Base-by-base conservation (phyloP, 2,888 invertebrate genomes). In the Microplitis manilae region DNA sequence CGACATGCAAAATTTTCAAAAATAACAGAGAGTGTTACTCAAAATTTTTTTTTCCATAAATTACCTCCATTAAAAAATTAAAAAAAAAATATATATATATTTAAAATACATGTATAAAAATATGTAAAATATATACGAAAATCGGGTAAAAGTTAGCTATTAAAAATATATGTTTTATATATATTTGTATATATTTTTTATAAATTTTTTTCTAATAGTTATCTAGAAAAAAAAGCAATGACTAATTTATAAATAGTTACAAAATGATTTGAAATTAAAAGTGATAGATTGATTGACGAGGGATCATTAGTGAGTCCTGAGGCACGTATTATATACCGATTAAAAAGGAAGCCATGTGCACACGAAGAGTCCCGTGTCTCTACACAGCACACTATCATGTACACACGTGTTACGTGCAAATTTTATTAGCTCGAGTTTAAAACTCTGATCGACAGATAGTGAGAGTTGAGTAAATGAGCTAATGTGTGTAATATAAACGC, bases 361-460 rank as follows among this genome's bases (percentile, higher is more conserved):
- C 6, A 50, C 15, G 67, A 67, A 13, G 50, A 73, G 50, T 2
- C 20, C 62, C 20, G 62, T 17, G 62, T 62, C 50, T 62, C 15
- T 62, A 62, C 17, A 62, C 7, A 15, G 13, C 15, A 5, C 7
- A 17, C 17, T 62, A 72, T 60, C 61, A 38, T 72, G 71, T 39
- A 67, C 50, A 59, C 61, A 67, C 39, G 38, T 65, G 76, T 68
- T 68, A 76, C 76, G 72, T 76, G 77, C 76, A 75, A 79, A 79
- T 79, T 80, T 81, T 78, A 80, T 81, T 80, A 79, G 78, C 41
- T 59, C 67, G 69, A 13, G 65, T 38, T 30, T 73, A 15, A 70
- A 71, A 74, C 74, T 68, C 69, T 70, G 80, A 81, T 80, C 77
- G 77, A 64, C 41, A 77, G 78, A 81, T 80, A 79, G 68, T 68